Evolutionary conservation across 2,797 vertebrate genomes (phyloP), one percentile per base, ranked within the genome.

Genomic region (Aselliscus stoliczkanus): DNA sequence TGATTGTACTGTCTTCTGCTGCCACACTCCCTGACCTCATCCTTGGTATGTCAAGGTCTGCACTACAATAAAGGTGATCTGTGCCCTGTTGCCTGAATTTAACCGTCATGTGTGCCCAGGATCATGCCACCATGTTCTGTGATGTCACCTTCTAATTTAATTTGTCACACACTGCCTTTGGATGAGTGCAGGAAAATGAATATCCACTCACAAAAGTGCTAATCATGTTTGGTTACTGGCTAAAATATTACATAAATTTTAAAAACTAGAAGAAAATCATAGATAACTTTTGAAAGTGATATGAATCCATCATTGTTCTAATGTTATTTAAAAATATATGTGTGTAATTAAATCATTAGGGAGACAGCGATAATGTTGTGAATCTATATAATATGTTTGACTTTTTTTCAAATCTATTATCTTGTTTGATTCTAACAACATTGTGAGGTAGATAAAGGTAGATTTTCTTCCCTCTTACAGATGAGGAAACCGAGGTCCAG

Each of bases 311-410:
- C 2, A 1, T 29, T 87, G 4, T 79, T 88, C 29, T 65, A 88
- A 75, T 88, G 29, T 70, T 69, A 64, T 91, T 87, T 96, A 90
- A 95, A 93, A 83, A 83, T 39, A n/a, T 7, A 44, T 2, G 18
- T 31, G 11, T 87, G 2, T 15, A 70, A 86, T 91, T 52, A 88
- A 70, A 90, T 79, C 52, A 56, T 10, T 54, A 79, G 42, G 60
- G 34, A 81, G 47, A 87, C 0, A 2, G 90, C 50, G 65, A 76
- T 31, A 62, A 70, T 58, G 27, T 21, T 3, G 0, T 86, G 69
- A 39, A 75, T 86, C 42, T 62, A 10, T 77, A 5, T 69, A 31
- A 56, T 1, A 44, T 1, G 39, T 88, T 64, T 75, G 29, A 31
- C 8, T 80, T 54, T 23, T 58, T 82, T 37, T 13, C 23, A 27